Percentiles rank a stretch among this genome's conserved stretches.
Evolutionary conservation across 2,888 invertebrate species (phyloP).

Genomic region (Ochropleura leucogaster): DNA sequence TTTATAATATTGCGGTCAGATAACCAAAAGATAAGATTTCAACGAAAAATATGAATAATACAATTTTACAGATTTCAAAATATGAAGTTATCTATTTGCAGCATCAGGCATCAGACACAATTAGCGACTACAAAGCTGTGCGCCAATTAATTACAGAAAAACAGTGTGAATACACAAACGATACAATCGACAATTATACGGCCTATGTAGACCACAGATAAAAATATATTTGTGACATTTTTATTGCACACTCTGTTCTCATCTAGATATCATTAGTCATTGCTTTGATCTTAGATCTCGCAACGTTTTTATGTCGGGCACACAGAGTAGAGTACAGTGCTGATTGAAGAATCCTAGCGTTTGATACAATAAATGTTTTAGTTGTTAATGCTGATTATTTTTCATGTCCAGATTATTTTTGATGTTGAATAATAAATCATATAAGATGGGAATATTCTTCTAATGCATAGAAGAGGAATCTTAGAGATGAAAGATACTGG

Average conservation of each 20-base stretch:
- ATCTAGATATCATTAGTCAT: slow-evolving; percentile 87
- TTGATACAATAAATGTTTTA: slow-evolving; percentile 62
- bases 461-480: slow-evolving; percentile 23
- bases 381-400: slow-evolving; percentile 60
- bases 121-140: slow-evolving; percentile 54
- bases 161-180: slow-evolving; percentile 64
- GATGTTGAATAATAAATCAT: slow-evolving; percentile 54
- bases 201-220: slow-evolving; percentile 74
- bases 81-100: slow-evolving; percentile 19
- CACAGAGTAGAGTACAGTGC: slow-evolving; percentile 74
- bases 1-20: slow-evolving; percentile 3
- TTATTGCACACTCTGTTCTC: slow-evolving; percentile 87
- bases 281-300: slow-evolving; percentile 87
- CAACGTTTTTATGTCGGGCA: slow-evolving; percentile 83
- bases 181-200: slow-evolving; percentile 77
- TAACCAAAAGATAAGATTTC: not conserved
- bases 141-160: slow-evolving; percentile 58
- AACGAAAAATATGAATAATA: slow-evolving; percentile 29
- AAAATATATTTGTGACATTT: slow-evolving; percentile 84
- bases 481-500: slow-evolving; percentile 25
- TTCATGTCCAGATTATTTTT: slow-evolving; percentile 57
- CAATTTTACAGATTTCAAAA: slow-evolving; percentile 5
- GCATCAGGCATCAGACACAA: slow-evolving; percentile 39
- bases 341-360: slow-evolving; percentile 58
- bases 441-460: slow-evolving; percentile 19